Evolutionary conservation across 2,888 invertebrate species (phyloP), one percentile per base, ranked within the genome.

Genomic region (Tetanocera ferruginea): DNA sequence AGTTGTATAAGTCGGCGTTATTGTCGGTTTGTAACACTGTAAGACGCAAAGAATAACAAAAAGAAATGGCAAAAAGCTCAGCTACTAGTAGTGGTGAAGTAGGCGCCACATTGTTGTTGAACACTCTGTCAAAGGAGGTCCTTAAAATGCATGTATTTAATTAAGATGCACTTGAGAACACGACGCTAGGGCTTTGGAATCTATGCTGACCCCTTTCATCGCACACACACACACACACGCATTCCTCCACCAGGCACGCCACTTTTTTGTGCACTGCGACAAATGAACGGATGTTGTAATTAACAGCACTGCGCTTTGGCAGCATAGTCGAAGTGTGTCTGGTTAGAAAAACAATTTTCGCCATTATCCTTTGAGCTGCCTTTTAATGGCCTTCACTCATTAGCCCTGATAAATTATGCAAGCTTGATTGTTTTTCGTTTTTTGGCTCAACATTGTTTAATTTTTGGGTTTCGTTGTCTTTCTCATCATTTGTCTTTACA

Each of bases 91-190:
- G 23, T 31, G n/a, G 17, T 51, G 69, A 11, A 51, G 67, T 67
- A n/a, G 49, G 49, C 49, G 34, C 23, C 9, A 49, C 25, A 43
- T 23, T 67, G 67, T 11, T 67, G 25, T 49, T 49, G 19, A 19
- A 11, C 31, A 25, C 55, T 19, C n/a, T 51, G 69, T 69, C 51
- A 51, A 51, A 67, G 28, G n/a, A n/a, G 34, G 43, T 67, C 23
- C 67, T 67, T 28, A n/a, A 28, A 57, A 25, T 74, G 74, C 74
- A 74, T 74, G 62, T 74, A 74, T 74, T 74, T 74, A 74, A 74
- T 74, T 62, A 31, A 74, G 62, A 25, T 31, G 62, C 62, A 64
- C 62, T 74, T 31, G 31, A 55, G 19, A n/a, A 57, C 34, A 37
- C 19, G 70, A 57, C 43, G 43, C 43, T 43, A 43, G 43, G 43